phyloP scores from a whole-genome alignment of 53 echinoderm and acorn worm species.

The Henricia sp. region DNA sequence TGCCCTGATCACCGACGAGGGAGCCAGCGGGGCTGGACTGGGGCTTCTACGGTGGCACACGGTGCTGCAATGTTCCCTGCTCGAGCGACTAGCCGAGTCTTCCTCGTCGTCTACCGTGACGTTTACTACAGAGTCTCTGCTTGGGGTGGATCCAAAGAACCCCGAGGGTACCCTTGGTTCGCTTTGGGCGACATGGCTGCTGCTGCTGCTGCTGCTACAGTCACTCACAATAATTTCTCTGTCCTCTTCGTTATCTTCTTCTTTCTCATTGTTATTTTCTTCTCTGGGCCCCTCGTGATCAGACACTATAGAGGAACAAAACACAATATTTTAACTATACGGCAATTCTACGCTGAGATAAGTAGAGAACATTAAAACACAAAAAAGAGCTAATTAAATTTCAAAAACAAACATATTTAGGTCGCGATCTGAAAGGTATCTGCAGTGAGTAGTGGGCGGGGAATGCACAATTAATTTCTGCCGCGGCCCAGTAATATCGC shows the following conservation, averaged over 20 bases:
- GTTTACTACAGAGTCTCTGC: constrained; percentile 11
- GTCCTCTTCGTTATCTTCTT: constrained; percentile 43
- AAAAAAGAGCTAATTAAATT: too few species aligned
- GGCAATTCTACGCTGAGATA: too few species aligned
- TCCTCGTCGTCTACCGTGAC: constrained; percentile 30
- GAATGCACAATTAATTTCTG: constrained; percentile 21
- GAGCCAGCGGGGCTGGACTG: constrained; percentile 50
- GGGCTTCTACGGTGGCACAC: constrained; percentile 50
- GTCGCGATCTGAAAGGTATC: too few species aligned
- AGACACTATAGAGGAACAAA: constrained; percentile 41
- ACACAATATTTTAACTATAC: too few species aligned
- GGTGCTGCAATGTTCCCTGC: constrained; percentile 26
- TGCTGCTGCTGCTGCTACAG: constrained; percentile 41
- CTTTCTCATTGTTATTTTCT: constrained; percentile 67
- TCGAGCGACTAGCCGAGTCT: background rate
- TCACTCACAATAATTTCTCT: constrained; percentile 57
- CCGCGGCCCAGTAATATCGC: constrained; percentile 4
- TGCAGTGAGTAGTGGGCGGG: constrained; percentile 43
- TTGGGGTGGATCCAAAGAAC: constrained; percentile 6
- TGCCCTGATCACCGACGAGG: constrained; percentile 28
- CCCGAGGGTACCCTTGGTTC: constrained; percentile 32
- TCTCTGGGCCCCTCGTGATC: constrained; percentile 49
- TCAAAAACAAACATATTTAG: too few species aligned
- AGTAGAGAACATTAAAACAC: background rate
- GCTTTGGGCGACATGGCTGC: constrained; percentile 16